Evolutionary conservation across 2,113 vertebrate species (phyloP).

Genomic region (Crotalus helleri): DNA sequence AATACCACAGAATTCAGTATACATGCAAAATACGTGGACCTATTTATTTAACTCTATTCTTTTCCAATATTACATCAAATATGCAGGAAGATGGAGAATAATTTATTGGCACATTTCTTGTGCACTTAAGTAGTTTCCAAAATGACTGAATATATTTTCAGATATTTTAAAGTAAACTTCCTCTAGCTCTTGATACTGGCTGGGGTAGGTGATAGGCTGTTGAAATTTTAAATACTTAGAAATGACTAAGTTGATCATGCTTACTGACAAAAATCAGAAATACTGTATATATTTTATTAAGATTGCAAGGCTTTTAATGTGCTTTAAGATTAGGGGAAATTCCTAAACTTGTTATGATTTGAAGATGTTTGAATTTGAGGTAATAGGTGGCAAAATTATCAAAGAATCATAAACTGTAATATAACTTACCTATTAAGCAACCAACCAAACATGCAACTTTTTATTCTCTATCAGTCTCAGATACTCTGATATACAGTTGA

Average conservation of each 20-base stretch:
- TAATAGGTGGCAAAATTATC: background rate
- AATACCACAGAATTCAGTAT: background rate
- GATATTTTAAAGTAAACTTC: background rate
- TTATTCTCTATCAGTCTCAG: background rate
- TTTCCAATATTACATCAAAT: background rate
- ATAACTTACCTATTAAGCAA: background rate
- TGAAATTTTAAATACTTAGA: background rate
- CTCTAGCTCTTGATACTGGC: background rate
- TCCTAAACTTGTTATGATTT: background rate
- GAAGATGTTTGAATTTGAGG: background rate
- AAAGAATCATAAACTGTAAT: background rate
- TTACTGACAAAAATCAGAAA: background rate
- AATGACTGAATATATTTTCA: background rate
- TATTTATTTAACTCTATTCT: background rate
- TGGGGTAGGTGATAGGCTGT: background rate
- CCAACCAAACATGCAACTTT: background rate
- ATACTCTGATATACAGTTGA: background rate
- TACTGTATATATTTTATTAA: background rate
- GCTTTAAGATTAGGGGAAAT: background rate
- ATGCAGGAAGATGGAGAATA: background rate
- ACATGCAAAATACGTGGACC: background rate
- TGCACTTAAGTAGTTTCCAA: background rate
- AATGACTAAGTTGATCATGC: background rate
- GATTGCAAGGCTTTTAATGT: background rate
- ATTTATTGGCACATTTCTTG: background rate